Base-by-base conservation (phyloP, 2,113 vertebrate species). In the Fregata magnificens region DNA sequence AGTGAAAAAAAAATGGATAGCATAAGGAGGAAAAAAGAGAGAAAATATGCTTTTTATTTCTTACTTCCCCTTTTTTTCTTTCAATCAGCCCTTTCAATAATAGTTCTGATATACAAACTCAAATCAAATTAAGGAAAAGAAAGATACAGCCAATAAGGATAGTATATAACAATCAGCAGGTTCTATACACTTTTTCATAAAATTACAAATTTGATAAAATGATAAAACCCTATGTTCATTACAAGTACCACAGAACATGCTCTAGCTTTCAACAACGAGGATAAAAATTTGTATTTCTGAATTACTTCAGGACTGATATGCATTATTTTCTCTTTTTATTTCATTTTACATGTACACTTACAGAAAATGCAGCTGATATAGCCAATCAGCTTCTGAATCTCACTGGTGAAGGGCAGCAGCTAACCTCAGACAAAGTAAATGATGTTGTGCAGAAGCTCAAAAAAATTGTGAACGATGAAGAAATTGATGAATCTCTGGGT, bases 381-480 rank as follows among this genome's bases (percentile, higher is more conserved):
- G 99, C 99, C 13, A 99, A 97, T 86, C 98, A 99, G 49, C 99
- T 99, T 76, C 97, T 98, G 45, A 98, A 98, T 95, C 98, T 99
- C 93, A 99, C 99, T 72, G 97, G 98, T 31, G 99, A 98, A 93
- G 97, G 96, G 22, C 97, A 98, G 88, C 97, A 98, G 62, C 98
- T 99, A 90, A 98, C 98, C 40, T 97, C 95, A 29, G 98, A 98
- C 42, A 99, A 99, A 98, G 99, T 99, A 62, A 99, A 98, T 31
- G 98, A 98, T 11, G 99, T 99, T 63, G 99, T 99, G 73, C 98
- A 97, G 19, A 99, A 99, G 89, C 99, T 99, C 59, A 98, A 99
- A 95, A 98, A 99, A 96, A 98, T 99, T 88, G 99, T 99, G 55
- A 99, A 98, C 1, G 97, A 99, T 82, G 98, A 99, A 58, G 98